Evolutionary conservation across 2,113 vertebrate genomes (phyloP).

Genomic region (Sceloporus undulatus): DNA sequence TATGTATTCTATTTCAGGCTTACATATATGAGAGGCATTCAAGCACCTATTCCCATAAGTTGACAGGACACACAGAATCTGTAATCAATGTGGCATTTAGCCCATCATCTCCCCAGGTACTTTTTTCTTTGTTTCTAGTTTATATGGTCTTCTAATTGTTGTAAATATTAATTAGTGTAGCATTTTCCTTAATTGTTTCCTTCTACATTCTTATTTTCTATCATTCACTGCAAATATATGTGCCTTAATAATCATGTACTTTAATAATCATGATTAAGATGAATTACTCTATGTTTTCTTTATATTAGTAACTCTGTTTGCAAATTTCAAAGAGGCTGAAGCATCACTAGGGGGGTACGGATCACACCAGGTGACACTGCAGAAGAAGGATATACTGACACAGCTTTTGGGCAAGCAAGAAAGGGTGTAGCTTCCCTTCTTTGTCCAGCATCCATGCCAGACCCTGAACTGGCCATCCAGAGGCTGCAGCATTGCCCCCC

Average conservation of each 20-base stretch:
- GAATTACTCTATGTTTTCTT: too few relatives aligned
- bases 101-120: conserved; percentile 85
- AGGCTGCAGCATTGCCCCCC: too few relatives aligned
- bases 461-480: too few relatives aligned
- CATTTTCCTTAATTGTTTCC: not conserved
- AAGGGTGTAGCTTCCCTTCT: too few relatives aligned
- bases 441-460: too few relatives aligned
- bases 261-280: not conserved
- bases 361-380: too few relatives aligned
- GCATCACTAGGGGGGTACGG: too few relatives aligned
- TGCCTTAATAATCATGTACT: not conserved
- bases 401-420: too few relatives aligned
- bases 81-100: conserved; percentile 85
- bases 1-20: conserved; percentile 77
- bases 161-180: not conserved
- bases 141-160: not conserved
- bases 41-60: conserved; percentile 82
- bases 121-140: not conserved
- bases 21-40: conserved; percentile 86
- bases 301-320: not conserved
- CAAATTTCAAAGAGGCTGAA: too few relatives aligned
- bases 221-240: not conserved
- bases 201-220: not conserved
- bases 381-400: too few relatives aligned
- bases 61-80: conserved; percentile 82